Base-by-base conservation (phyloP, 2,888 invertebrate genomes). In the Sarcophaga caerulescens region DNA sequence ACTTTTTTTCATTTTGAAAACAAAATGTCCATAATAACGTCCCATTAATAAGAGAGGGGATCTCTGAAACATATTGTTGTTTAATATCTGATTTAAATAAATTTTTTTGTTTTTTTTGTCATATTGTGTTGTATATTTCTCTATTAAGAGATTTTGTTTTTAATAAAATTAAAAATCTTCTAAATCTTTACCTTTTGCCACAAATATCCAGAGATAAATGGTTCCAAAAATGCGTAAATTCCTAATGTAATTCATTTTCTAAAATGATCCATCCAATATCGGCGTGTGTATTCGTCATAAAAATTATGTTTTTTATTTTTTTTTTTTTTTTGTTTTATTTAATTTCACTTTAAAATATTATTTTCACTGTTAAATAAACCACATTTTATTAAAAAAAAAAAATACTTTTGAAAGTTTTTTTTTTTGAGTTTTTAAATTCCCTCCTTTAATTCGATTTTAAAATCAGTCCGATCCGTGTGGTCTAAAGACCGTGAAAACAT, bases 121-220 rank as follows among this genome's bases (percentile, higher is more conserved):
- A 35, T 35, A 35, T 35, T 35, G 8, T 8, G 3, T 35, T 35
- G 35, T 35, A 35, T 35, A 35, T 35, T 35, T 6, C 5, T 35
- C 35, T 35, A 35, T 35, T 35, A 35, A 35, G 35, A 35, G 6
- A n/a, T n/a, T n/a, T 6, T 35, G 0, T 35, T 35, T 35, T 35
- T 35, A 2, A 10, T 6, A 35, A 35, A 35, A 35, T 35, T 35
- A 35, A 35, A 35, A 35, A 35, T 35, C 35, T 35, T 35, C 10
- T 35, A 35, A 35, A 35, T 35, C 35, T 35, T 35, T 86, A 86
- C 85, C 85, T 83, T 77, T 63, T 59, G 68, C n/a, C 11, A 71
- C 75, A 81, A 86, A 83, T 77, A 86, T 77, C 85, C 85, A 86
- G 59, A 86, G 23, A 60, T 77, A 83, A 74, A 83, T 63, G 21